phyloP scores from a whole-genome alignment of 2,888 invertebrate species.

The Zygaena filipendulae region DNA sequence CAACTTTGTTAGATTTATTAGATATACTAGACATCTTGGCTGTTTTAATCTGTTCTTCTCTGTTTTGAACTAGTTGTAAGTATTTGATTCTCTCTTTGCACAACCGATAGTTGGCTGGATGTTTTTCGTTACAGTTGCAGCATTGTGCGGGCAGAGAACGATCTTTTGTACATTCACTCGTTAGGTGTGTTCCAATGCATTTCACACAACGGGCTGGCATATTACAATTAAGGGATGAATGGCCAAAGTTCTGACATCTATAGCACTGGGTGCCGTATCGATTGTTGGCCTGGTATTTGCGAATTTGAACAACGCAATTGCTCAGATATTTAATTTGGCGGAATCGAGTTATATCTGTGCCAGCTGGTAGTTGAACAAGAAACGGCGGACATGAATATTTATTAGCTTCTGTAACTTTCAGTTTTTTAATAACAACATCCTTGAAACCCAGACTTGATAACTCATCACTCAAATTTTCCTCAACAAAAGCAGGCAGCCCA shows the following conservation, averaged over 20 bases:
- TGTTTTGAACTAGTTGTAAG: too few species aligned
- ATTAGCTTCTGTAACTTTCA: constrained; percentile 1
- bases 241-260: constrained; percentile 8
- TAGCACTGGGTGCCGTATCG: constrained; percentile 6
- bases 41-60: too few species aligned
- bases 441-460: constrained; percentile 5
- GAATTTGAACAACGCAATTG: constrained; percentile 6
- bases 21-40: too few species aligned
- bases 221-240: constrained; percentile 9
- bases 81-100: too few species aligned
- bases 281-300: constrained; percentile 2
- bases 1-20: too few species aligned
- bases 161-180: constrained; percentile 7
- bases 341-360: constrained; percentile 7
- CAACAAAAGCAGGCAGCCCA: constrained; percentile 4
- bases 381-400: not conserved
- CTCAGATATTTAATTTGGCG: constrained; percentile 6
- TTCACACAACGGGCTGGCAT: constrained; percentile 9
- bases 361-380: constrained; percentile 4
- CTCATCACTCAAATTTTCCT: constrained; percentile 1
- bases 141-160: constrained; percentile 2
- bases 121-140: too few species aligned
- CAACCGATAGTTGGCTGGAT: too few species aligned
- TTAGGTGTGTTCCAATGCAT: constrained; percentile 5
- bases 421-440: not conserved